Evolutionary conservation across 2,888 invertebrate genomes (phyloP).

Genomic region (Quadroppia sp.): DNA sequence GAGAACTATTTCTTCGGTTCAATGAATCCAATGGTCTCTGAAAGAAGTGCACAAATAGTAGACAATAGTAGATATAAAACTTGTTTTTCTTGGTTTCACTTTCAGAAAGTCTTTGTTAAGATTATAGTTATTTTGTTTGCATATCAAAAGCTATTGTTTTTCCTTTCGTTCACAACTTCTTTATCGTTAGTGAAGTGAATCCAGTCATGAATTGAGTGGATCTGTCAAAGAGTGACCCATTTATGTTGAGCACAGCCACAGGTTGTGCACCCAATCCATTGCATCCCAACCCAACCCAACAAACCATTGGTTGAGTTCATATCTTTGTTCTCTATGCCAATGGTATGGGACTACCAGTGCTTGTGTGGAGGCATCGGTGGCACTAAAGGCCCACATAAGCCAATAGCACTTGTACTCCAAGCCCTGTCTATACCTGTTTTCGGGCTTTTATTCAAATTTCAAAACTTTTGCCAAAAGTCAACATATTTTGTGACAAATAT

Average conservation of each 20-base stretch:
- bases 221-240: slow-evolving; percentile 10
- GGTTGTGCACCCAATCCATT: background rate
- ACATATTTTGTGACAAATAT: slow-evolving; percentile 14
- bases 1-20: background rate
- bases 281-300: slow-evolving; percentile 10
- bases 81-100: slow-evolving; percentile 14
- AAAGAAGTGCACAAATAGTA: background rate
- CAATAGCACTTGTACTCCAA: slow-evolving; percentile 20
- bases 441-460: slow-evolving; percentile 5
- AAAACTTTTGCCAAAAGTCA: slow-evolving; percentile 11
- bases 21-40: background rate
- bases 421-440: slow-evolving; percentile 14
- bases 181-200: background rate
- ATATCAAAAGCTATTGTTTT: slow-evolving; percentile 13
- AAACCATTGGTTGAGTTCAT: slow-evolving; percentile 19
- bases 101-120: background rate
- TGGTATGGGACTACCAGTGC: background rate
- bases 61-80: background rate
- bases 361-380: background rate
- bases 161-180: background rate
- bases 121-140: slow-evolving; percentile 19
- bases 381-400: slow-evolving; percentile 27
- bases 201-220: background rate
- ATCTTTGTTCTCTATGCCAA: slow-evolving; percentile 16
- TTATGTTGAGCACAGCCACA: background rate